Percentiles rank a stretch among this genome's conserved stretches.
Evolutionary conservation across 1,140 invertebrate genomes (phyloP).

Genomic region (Batillaria attramentaria): DNA sequence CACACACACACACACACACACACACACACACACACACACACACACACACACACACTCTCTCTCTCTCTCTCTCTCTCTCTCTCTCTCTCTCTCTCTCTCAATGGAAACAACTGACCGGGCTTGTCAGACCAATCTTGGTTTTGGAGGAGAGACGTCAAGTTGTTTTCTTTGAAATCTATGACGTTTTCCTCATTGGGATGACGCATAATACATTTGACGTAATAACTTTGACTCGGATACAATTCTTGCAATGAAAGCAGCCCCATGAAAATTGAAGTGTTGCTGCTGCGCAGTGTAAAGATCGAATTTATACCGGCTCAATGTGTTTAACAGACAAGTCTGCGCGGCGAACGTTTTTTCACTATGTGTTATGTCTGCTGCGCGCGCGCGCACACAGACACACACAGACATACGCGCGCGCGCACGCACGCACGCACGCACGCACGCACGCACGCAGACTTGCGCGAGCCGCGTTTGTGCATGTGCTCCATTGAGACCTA

Average conservation of each 20-base stretch:
- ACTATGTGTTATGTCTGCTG: too few species aligned
- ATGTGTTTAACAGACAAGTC: too few species aligned
- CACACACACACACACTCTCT: neutral
- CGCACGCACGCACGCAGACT: neutral
- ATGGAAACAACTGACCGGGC: too few species aligned
- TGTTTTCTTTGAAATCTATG: neutral
- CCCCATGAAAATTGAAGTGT: too few species aligned
- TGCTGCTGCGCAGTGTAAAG: too few species aligned
- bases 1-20: neutral
- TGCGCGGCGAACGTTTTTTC: too few species aligned
- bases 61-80: neutral
- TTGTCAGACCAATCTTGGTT: too few species aligned
- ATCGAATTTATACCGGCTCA: neutral
- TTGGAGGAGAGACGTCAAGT: too few species aligned
- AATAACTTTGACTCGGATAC: neutral
- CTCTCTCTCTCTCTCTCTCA: too few species aligned
- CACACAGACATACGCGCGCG: neutral
- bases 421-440: neutral
- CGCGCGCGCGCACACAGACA: neutral
- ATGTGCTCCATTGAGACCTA: too few species aligned
- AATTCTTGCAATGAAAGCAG: too few species aligned
- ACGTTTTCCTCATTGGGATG: neutral
- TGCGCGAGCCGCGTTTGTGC: too few species aligned
- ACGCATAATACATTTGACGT: neutral
- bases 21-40: conserved; percentile 3